These are phyloP conservation scores for Neomonachus schauinslandi DNA, from an alignment of 2,113 vertebrate species.

Conservation along the genomic window DNA sequence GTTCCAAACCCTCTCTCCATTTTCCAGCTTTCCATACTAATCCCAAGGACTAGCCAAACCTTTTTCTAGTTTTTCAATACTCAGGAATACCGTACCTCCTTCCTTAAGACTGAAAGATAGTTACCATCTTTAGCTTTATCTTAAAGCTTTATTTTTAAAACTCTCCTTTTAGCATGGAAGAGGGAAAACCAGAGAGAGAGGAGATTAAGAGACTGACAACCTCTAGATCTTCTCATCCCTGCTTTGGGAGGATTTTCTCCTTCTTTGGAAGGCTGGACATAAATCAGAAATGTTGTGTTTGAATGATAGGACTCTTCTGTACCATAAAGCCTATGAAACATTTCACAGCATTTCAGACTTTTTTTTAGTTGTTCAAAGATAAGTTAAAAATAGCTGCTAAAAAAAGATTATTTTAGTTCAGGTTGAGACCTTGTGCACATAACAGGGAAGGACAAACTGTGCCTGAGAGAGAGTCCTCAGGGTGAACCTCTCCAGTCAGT, in stretches of 20 bases:
- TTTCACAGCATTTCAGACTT: not conserved
- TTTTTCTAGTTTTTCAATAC: not conserved
- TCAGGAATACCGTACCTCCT: not conserved
- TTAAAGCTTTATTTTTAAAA: conserved; percentile 19
- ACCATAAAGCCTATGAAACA: not conserved
- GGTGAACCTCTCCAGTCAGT: not conserved
- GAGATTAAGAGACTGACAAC: not conserved
- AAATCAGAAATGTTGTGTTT: not conserved
- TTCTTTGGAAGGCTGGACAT: not conserved
- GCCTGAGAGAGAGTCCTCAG: not conserved
- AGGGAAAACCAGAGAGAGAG: not conserved
- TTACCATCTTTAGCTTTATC: not conserved
- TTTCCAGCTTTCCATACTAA: not conserved
- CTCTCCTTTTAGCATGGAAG: not conserved
- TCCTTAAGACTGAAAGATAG: not conserved
- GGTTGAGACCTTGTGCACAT: conserved; percentile 47
- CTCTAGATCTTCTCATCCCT: not conserved
- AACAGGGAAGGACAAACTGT: not conserved
- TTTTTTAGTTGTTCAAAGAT: conserved; percentile 53
- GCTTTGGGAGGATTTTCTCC: not conserved
- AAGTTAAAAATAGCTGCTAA: conserved; percentile 70
- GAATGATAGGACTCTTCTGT: not conserved
- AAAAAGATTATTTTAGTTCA: conserved; percentile 43
- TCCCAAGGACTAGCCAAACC: not conserved
- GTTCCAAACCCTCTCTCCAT: not conserved